phyloP scores from a whole-genome alignment of 2,113 vertebrate genomes.

The Petroica traversi region DNA sequence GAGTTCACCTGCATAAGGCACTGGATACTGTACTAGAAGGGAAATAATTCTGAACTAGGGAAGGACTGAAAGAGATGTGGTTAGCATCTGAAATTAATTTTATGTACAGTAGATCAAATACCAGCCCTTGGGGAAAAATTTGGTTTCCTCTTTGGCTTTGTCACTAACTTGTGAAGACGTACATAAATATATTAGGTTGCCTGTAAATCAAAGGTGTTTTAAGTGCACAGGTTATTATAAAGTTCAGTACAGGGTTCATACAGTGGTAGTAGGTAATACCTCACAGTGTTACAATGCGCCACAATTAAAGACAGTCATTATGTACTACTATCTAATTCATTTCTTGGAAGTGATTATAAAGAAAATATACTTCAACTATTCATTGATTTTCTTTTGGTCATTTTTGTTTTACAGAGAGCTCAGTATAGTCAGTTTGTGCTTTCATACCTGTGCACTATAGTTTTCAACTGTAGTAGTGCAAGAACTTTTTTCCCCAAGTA shows the following conservation, averaged over 20 bases:
- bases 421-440: neutral
- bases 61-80: neutral
- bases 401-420: neutral
- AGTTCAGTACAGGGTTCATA: neutral
- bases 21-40: neutral
- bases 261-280: neutral
- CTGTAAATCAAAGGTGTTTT: neutral
- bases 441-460: neutral
- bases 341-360: neutral
- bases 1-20: neutral
- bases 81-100: neutral
- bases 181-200: neutral
- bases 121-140: neutral
- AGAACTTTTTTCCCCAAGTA: neutral
- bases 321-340: neutral
- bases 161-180: neutral
- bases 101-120: neutral
- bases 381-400: neutral
- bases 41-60: neutral
- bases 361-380: neutral
- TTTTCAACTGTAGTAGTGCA: neutral
- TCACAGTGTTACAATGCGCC: neutral
- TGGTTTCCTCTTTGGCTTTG: neutral
- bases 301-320: neutral
- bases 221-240: neutral